These are phyloP conservation scores for Phyllotreta striolata DNA, from an alignment of 2,888 invertebrate genomes.

Conservation along the genomic window DNA sequence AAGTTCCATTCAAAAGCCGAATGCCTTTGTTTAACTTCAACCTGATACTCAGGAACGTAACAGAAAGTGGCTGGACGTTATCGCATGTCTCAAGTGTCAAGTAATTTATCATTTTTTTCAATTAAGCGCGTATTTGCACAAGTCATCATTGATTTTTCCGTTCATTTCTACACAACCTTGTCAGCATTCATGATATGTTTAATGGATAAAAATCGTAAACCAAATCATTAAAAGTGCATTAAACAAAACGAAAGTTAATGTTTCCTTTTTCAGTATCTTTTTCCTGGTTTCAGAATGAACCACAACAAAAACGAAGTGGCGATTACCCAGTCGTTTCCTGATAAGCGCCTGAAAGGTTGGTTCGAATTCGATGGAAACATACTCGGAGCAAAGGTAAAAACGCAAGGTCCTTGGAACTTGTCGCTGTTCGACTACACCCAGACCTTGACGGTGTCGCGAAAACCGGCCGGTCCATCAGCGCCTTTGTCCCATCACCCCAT, in stretches of 20 bases:
- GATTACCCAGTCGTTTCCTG: slow-evolving; percentile 84
- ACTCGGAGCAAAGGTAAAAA: slow-evolving; percentile 69
- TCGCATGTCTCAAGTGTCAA: slow-evolving; percentile 80
- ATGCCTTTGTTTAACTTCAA: slow-evolving; percentile 73
- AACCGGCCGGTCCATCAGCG: slow-evolving; percentile 60
- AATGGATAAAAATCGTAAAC: background rate
- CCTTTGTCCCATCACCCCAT: slow-evolving; percentile 57
- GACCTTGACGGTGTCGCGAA: slow-evolving; percentile 70
- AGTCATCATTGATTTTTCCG: background rate
- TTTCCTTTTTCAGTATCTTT: background rate
- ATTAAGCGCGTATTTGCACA: background rate
- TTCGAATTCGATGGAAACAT: slow-evolving; percentile 72
- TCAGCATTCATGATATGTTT: background rate
- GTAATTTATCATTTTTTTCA: slow-evolving; percentile 60
- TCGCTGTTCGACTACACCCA: slow-evolving; percentile 73
- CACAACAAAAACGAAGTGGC: slow-evolving; percentile 71
- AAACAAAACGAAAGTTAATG: too few species aligned
- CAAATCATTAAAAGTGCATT: background rate
- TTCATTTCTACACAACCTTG: too few species aligned
- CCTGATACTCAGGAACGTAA: slow-evolving; percentile 75
- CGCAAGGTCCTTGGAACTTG: slow-evolving; percentile 78
- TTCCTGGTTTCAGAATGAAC: slow-evolving; percentile 66
- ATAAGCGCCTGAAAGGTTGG: slow-evolving; percentile 75
- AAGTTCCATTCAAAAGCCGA: slow-evolving; percentile 71
- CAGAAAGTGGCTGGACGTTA: slow-evolving; percentile 78